Evolutionary conservation across 1,140 invertebrate species (phyloP), one percentile per base, ranked within the genome.

Genomic region (Antheraea pernyi): DNA sequence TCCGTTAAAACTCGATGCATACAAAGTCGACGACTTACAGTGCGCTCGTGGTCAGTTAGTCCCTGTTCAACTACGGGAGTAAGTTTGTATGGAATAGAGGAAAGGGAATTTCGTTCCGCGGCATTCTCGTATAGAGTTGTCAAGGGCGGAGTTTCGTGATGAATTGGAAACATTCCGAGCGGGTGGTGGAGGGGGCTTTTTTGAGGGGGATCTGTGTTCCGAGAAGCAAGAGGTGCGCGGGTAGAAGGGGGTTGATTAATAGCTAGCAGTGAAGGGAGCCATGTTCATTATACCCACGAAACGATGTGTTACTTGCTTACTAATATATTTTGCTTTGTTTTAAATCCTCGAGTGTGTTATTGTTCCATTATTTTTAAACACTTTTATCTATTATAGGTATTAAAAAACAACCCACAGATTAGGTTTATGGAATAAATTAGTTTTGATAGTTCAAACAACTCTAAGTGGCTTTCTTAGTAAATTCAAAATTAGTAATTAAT

Each of bases 121-220:
- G 72, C 77, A 66, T 83, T 85, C 81, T 84, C 88, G 82, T 93
- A 93, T 93, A 92, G 91, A 93, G 91, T 92, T 92, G 91, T 93
- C 90, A 92, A 90, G 92, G 92, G 92, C 91, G 92, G 92, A 82
- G 91, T 88, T 74, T 89, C 77, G 88, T 93, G 92, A 92, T 91
- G 92, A 89, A 93, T 92, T 90, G 89, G 83, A 84, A 85, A 87
- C 87, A 85, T 87, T 84, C 78, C 81, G 71, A 80, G 72, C 76
- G 84, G 81, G 79, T 59, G 76, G 70, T 74, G 80, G 79, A 78
- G 81, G 79, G 81, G 80, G 70, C 64, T 79, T 87, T 85, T 89
- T 86, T 83, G 72, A 85, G 79, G 80, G 88, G 88, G 82, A 73
- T 75, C 74, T 74, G 70, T 60, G 71, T 69, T 67, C 67, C 37